Evolutionary conservation across 1,140 invertebrate species (phyloP), one percentile per base, ranked within the genome.

Genomic region (Paraescarpia echinospica): DNA sequence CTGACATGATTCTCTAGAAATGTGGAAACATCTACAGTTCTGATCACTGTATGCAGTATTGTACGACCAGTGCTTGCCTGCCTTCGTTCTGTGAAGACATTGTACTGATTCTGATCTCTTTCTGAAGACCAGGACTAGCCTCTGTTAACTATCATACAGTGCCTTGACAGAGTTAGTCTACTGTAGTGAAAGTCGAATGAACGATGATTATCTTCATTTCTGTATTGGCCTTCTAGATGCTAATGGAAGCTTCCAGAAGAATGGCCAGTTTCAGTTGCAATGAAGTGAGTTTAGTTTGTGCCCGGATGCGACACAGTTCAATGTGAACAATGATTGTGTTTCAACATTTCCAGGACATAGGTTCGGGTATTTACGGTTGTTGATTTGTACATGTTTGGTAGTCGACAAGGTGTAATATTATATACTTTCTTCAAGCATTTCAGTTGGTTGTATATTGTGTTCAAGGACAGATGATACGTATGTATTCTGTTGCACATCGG

Each of bases 381-480:
- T 77, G 59, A 77, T 77, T 77, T 77, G 59, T 77, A 77, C 59
- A 77, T 77, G 59, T 77, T 77, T 77, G 59, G 59, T 77, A 77
- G 59, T 77, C 59, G 59, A 77, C 59, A 77, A 77, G 59, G 59
- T 77, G 59, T 77, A 77, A 77, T 77, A 77, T 77, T 77, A 77
- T 77, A 77, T 77, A 77, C 59, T 77, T 77, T 77, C 59, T 77
- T 77, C 59, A 77, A 77, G 59, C 59, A 77, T 77, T 77, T 77
- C 59, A 77, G 59, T 77, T 77, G 59, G 59, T 77, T 77, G 59
- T 77, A 77, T 77, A 77, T 77, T 77, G 22, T 77, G 59, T 77
- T 77, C 59, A 77, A 77, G 59, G 59, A 77, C 59, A 77, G 59
- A 77, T 77, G 59, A 77, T 77, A 77, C 59, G 59, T 77, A 77